A percentile compares a stretch with the other conserved stretches of the same genome.
These are phyloP conservation scores for Alviniconcha strummeri DNA, from an alignment of 2,888 invertebrate genomes.

Conservation along the genomic window DNA sequence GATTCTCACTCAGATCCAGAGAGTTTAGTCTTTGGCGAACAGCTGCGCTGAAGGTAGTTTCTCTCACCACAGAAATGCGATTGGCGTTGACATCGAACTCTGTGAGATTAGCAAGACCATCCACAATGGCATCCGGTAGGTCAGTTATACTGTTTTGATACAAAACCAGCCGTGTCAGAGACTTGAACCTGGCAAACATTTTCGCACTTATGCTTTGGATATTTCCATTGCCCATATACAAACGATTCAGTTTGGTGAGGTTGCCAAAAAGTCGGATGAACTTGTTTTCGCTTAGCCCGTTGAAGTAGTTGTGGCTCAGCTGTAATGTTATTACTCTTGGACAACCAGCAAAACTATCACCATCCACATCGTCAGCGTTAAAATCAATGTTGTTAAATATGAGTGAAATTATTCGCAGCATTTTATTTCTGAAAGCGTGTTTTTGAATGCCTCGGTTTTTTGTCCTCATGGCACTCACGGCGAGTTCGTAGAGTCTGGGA, in stretches of 20 bases:
- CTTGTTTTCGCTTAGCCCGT: not conserved
- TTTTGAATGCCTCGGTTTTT: conserved; percentile 23
- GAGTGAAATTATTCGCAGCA: conserved; percentile 21
- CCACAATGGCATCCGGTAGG: conserved; percentile 2
- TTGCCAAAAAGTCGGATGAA: conserved; percentile 26
- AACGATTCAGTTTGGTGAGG: conserved; percentile 17
- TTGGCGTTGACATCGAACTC: not conserved
- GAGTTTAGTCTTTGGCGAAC: not conserved
- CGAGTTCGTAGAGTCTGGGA: not conserved
- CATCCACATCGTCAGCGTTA: not conserved
- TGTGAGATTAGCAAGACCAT: not conserved
- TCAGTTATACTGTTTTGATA: not conserved
- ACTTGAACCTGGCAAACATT: not conserved
- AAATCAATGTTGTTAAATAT: conserved; percentile 30
- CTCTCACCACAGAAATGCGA: not conserved
- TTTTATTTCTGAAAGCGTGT: conserved; percentile 16
- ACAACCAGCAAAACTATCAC: conserved; percentile 28
- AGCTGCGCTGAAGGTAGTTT: not conserved
- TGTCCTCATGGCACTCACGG: not conserved
- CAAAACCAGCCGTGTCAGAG: not conserved
- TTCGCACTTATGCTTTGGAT: conserved; percentile 4
- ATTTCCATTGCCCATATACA: conserved; percentile 19
- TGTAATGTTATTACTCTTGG: conserved; percentile 2
- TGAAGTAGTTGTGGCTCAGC: conserved; percentile 28
- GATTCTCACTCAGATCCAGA: conserved; percentile 71